phyloP scores from a whole-genome alignment of 2,113 vertebrate species.

The Percopsis transmontana region DNA sequence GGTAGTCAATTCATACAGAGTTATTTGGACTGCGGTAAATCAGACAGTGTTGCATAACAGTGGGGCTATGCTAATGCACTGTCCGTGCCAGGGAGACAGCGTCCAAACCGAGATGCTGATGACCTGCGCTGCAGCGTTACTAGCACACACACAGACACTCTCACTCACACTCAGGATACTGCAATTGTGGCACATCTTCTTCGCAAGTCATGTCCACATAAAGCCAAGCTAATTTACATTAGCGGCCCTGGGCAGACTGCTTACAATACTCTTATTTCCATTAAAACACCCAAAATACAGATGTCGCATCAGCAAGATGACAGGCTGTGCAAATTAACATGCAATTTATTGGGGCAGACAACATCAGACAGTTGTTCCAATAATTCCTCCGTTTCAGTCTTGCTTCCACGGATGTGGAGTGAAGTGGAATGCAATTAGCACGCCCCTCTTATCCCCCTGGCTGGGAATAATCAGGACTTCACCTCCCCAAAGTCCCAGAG shows the following conservation, averaged over 20 bases:
- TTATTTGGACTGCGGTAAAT: slow-evolving; percentile 56
- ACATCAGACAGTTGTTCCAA: slow-evolving; percentile 23
- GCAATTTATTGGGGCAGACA: slow-evolving; percentile 28
- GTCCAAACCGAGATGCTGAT: slow-evolving; percentile 39
- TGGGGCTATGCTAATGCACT: slow-evolving; percentile 46
- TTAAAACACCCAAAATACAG: not conserved
- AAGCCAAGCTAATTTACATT: slow-evolving; percentile 21
- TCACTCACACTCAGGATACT: slow-evolving; percentile 7
- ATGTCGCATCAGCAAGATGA: not conserved
- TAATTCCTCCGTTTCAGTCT: slow-evolving; percentile 26
- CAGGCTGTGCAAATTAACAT: slow-evolving; percentile 13
- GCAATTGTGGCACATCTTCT: slow-evolving; percentile 23
- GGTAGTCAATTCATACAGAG: slow-evolving; percentile 69
- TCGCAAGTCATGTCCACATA: slow-evolving; percentile 7
- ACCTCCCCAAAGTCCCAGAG: slow-evolving; percentile 34
- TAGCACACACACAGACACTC: not conserved
- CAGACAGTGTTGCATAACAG: slow-evolving; percentile 65
- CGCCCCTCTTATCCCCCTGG: not conserved
- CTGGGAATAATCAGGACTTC: slow-evolving; percentile 32
- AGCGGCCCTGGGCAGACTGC: slow-evolving; percentile 7
- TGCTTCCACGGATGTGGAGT: slow-evolving; percentile 12
- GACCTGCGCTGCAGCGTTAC: slow-evolving; percentile 23
- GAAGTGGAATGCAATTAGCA: slow-evolving; percentile 39
- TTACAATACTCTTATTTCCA: slow-evolving; percentile 9
- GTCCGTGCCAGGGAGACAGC: slow-evolving; percentile 37